These are phyloP conservation scores for Phocides pigmalion DNA, from an alignment of 1,140 invertebrate genomes.

Conservation along the genomic window DNA sequence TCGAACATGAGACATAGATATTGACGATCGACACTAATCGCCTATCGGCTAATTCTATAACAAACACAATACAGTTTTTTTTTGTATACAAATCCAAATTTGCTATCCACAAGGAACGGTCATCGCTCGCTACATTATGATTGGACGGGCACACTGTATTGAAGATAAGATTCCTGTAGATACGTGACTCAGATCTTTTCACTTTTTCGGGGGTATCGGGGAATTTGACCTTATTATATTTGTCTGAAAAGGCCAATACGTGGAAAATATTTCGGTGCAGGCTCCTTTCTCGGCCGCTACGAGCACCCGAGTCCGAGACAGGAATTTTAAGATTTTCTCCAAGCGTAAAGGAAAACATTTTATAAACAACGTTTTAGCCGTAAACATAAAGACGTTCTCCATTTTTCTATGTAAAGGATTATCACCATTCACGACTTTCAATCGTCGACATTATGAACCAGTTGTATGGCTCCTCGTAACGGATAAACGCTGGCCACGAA, in stretches of 20 bases:
- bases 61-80: too few relatives aligned
- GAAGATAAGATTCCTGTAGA: constrained; percentile 20
- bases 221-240: constrained; percentile 38
- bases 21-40: too few relatives aligned
- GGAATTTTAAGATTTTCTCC: constrained; percentile 23
- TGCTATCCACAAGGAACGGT: neutral
- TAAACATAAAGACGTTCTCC: too few relatives aligned
- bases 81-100: neutral
- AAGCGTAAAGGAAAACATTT: constrained; percentile 10
- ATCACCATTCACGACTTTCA: too few relatives aligned
- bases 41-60: neutral
- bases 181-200: constrained; percentile 31
- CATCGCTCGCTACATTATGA: neutral
- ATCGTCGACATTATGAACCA: too few relatives aligned
- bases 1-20: too few relatives aligned
- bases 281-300: constrained; percentile 21
- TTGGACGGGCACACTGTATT: constrained; percentile 15
- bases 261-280: constrained; percentile 33
- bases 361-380: constrained; percentile 4
- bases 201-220: constrained; percentile 35
- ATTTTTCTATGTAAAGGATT: too few relatives aligned
- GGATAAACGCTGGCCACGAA: too few relatives aligned
- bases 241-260: constrained; percentile 32
- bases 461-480: too few relatives aligned
- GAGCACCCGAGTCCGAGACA: constrained; percentile 10